Evolutionary conservation across 1,140 invertebrate species (phyloP), one percentile per base, ranked within the genome.

Genomic region (Scaptodrosophila lebanonensis): DNA sequence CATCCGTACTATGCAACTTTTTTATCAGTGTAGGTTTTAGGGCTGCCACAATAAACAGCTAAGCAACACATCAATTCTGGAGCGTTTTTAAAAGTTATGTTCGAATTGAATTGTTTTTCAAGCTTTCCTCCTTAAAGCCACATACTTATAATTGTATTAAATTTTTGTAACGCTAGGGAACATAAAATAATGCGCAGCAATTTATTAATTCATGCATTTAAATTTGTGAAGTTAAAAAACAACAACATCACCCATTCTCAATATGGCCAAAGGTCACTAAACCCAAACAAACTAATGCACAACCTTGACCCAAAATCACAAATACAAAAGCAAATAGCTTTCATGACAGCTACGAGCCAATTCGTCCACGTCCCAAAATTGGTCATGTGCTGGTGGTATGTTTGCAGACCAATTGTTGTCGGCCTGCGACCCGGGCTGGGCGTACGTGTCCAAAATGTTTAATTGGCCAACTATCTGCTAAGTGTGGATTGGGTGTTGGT

Each of bases 401-500:
- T 47, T 45, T 72, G 57, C 51, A 53, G 65, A 59, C 60, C 53
- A 36, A 62, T 48, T 47, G 35, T 49, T 12, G 57, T 60, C 40
- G 52, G 42, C 22, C 22, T n/a, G 39, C 22, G 33, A 44, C 22
- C 56, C 32, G 45, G 63, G 53, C 44, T 32, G 18, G 22, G 15
- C 6, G 59, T 57, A 77, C 72, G 73, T 77, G 72, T 53, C 60
- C 44, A 65, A 67, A 79, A 67, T 79, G 50, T 50, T 54, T 77
- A 68, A 77, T 77, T 77, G 67, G 30, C 39, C 36, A 43, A 50
- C 49, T 32, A 35, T 32, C 27, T 57, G 32, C 32, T 62, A 43
- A 66, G 13, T 35, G 11, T 22, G n/a, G 9, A 30, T 30, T 12
- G 0, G 15, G 9, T 15, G 15, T 1, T 45, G 3, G 47, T 51